Base-by-base conservation (phyloP, 2,113 vertebrate species). In the Cyanoramphus novaezelandiae region DNA sequence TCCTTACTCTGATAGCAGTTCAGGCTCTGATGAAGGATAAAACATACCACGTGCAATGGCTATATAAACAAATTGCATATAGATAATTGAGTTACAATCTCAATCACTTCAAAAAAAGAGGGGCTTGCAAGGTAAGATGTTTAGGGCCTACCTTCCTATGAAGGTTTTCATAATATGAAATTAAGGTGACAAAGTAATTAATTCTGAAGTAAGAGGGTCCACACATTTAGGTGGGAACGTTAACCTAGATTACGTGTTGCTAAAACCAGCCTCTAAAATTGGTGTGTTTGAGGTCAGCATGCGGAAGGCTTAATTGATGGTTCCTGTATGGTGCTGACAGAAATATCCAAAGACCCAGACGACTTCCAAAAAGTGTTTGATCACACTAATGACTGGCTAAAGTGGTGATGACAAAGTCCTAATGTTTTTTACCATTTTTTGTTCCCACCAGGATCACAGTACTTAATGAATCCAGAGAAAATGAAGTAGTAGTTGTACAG, bases 371-470 rank as follows among this genome's bases (percentile, higher is more conserved):
- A 75, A 82, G 29, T 14, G 20, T 62, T 55, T 43, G 5, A 41
- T 55, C 2, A 0, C 24, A 25, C 17, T 64, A 60, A 62, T 82
- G 81, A 55, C 50, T 64, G 27, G 7, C n/a, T 79, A 47, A 92
- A 49, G 37, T 59, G 62, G 35, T 3, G 19, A 41, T 9, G 12
- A 50, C 27, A 52, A 82, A 77, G 11, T 53, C 41, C 49, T 72
- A 33, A 31, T 86, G 28, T 6, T 50, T 64, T 41, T 18, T 12
- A 10, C 1, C 3, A 16, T 35, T 47, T 29, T 17, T 4, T 28
- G 41, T 9, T 14, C 0, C 2, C 17, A 7, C 28, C 6, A 12
- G 2, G 5, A 13, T 46, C 39, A 39, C 18, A 35, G 2, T 76
- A 31, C 79, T 91, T 59, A 53, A 67, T 46, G 27, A 60, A 78